A percentile compares a stretch with the other conserved stretches of the same genome.
Evolutionary conservation across 2,113 vertebrate species (phyloP).

Genomic region (Aspiorhynchus laticeps): DNA sequence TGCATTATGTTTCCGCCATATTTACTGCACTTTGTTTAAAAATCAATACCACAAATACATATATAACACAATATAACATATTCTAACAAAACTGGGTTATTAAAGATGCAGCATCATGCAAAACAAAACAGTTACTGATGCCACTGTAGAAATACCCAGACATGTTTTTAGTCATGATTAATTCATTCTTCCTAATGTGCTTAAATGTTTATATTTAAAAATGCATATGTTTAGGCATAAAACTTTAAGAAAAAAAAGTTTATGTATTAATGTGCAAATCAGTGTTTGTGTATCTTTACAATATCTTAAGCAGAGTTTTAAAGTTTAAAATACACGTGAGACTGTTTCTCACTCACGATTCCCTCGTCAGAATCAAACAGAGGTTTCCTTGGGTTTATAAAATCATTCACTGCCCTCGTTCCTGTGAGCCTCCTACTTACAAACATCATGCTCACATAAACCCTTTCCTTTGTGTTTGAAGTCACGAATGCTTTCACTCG

Average conservation of each 20-base stretch:
- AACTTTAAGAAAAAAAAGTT: background rate
- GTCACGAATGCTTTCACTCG: background rate
- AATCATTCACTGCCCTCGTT: too few relatives aligned
- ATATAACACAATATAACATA: too few relatives aligned
- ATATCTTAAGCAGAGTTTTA: background rate
- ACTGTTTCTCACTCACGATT: background rate
- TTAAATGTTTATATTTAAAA: background rate
- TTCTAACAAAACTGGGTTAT: background rate
- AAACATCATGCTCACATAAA: background rate
- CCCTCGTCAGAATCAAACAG: background rate
- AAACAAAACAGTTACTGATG: background rate
- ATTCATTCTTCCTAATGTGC: background rate
- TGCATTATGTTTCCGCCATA: too few relatives aligned
- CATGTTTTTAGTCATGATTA: background rate
- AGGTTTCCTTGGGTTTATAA: background rate
- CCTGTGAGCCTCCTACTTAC: background rate
- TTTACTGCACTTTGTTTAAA: too few relatives aligned
- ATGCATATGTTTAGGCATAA: background rate
- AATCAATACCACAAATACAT: too few relatives aligned
- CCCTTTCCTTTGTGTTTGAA: background rate
- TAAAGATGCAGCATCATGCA: background rate
- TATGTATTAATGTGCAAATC: background rate
- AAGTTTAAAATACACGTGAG: background rate
- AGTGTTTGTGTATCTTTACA: background rate
- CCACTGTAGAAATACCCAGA: background rate